Evolutionary conservation across 2,113 vertebrate species (phyloP).

Genomic region (Fregata magnificens): DNA sequence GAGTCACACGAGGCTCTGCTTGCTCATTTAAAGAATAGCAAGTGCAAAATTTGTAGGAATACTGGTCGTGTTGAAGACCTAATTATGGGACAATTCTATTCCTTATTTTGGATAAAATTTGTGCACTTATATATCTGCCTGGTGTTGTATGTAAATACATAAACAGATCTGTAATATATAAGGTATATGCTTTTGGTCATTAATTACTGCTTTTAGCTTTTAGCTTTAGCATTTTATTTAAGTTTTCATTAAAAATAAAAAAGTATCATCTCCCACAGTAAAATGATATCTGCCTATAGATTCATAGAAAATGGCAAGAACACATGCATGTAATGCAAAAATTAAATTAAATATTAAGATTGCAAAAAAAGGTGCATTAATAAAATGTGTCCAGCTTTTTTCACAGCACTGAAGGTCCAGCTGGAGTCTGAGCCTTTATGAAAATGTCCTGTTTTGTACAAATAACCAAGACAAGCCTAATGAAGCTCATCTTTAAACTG

Average conservation of each 20-base stretch:
- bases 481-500: neutral
- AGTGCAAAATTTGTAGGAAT: neutral
- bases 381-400: neutral
- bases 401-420: neutral
- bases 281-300: neutral
- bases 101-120: neutral
- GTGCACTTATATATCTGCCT: neutral
- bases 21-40: neutral
- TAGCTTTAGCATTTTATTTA: neutral
- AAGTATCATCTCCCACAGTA: neutral
- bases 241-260: neutral
- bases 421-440: neutral
- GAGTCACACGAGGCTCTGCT: neutral
- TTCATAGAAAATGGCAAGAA: neutral
- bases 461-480: neutral
- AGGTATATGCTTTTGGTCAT: neutral
- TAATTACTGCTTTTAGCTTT: neutral
- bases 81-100: neutral
- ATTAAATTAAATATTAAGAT: neutral
- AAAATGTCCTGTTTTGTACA: conserved; percentile 19
- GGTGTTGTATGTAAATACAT: neutral
- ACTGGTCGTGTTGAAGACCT: rapidly evolving
- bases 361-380: neutral
- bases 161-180: neutral
- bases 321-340: neutral